These are phyloP conservation scores for Phoenicopterus ruber DNA, from an alignment of 2,113 vertebrate genomes.

Conservation along the genomic window DNA sequence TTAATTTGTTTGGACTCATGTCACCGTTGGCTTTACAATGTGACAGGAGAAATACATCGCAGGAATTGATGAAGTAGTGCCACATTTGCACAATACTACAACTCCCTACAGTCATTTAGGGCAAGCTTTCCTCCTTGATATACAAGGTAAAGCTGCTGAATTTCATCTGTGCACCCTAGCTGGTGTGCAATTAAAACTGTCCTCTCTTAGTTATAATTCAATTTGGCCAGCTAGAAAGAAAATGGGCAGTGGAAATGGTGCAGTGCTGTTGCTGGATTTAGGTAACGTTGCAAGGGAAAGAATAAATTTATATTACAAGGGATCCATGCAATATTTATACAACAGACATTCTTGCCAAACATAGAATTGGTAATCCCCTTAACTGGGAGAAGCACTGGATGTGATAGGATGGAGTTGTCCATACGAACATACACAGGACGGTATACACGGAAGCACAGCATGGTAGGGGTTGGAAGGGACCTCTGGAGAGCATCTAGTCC, in stretches of 20 bases:
- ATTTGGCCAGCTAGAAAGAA: background rate
- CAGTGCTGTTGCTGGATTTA: background rate
- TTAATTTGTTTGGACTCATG: slow-evolving; percentile 60
- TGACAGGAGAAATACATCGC: background rate
- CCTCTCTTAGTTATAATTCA: background rate
- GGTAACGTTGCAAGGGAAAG: background rate
- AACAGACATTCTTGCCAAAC: background rate
- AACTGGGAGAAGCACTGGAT: background rate
- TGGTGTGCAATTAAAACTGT: background rate
- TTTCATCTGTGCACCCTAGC: background rate
- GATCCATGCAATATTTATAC: background rate
- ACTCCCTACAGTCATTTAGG: background rate
- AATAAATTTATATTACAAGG: background rate
- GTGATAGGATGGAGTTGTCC: background rate
- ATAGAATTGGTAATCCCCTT: background rate
- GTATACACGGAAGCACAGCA: no score
- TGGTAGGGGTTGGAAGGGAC: no score
- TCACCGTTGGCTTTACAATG: slow-evolving; percentile 40
- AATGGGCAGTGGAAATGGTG: background rate
- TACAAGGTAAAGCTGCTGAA: background rate
- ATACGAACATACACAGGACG: background rate
- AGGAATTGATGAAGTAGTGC: slow-evolving; percentile 3
- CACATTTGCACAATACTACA: background rate
- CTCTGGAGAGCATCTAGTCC: no score
- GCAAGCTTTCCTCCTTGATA: background rate